Base-by-base conservation (phyloP, 2,797 vertebrate genomes). In the Iguana delicatissima region DNA sequence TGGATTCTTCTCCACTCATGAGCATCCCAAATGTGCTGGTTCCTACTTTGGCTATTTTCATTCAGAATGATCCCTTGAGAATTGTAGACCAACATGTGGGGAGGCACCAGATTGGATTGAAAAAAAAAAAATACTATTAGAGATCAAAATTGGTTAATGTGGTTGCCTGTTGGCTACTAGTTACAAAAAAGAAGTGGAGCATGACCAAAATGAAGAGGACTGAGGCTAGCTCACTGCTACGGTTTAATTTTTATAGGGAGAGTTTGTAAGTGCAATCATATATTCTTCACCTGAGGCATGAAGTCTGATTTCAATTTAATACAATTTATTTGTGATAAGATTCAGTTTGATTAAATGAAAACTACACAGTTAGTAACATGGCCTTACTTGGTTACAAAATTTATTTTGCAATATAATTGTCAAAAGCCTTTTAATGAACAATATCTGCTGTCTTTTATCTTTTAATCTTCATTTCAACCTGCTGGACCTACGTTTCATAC, bases 361-460 rank as follows among this genome's bases (percentile, higher is more conserved):
- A 14, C 32, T 57, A 59, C 0, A 2, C 18, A 35, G 32, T 50
- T 7, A 79, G 46, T 26, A 26, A 32, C 13, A 32, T 80, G 50
- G 55, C 26, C 2, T 18, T 55, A 55, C 50, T 81, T 57, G 32
- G 18, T 80, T 57, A 81, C 18, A 59, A 59, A n/a, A 59, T 57
- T 81, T 81, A 59, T 81, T 57, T 32, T 35, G 32, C 3, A 81
- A 52, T 81, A 59, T 82, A 82, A 59, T 82, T 82, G 55, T 59
- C 59, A 32, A 82, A 59, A 82, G n/a, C 55, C 32, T 59, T 59
- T 82, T 82, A 82, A 80, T 82, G 80, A 57, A n/a, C 80, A 59
- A 22, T 35, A 82, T 3, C 7, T 82, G 32, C 32, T 59, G 7
- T 18, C n/a, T 59, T 22, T 82, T 35, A 82, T 57, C 80, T 59